Evolutionary conservation across 2,113 vertebrate species (phyloP).

Genomic region (Dendrocopos noguchii): DNA sequence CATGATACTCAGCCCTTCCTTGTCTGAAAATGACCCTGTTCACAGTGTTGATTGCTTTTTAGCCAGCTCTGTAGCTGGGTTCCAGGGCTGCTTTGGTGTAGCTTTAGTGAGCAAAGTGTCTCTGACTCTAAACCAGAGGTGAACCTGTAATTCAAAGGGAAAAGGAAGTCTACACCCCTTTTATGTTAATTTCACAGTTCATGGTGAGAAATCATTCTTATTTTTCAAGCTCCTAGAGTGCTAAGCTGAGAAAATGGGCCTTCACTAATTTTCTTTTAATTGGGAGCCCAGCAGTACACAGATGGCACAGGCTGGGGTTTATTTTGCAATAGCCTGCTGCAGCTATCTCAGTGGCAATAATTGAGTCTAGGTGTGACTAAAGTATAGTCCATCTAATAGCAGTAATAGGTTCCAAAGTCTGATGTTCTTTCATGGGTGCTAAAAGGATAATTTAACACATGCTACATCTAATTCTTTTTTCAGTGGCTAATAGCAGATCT

Average conservation of each 20-base stretch:
- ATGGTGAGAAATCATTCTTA: constrained; percentile 26
- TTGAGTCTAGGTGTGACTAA: constrained; percentile 11
- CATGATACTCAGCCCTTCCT: neutral
- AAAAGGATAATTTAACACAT: constrained; percentile 56
- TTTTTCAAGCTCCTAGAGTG: constrained; percentile 4
- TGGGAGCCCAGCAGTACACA: constrained; percentile 33
- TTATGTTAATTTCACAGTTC: constrained; percentile 33
- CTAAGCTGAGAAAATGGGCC: constrained; percentile 28
- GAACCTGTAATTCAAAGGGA: neutral
- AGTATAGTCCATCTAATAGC: neutral
- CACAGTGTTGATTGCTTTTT: neutral
- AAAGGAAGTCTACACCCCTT: neutral
- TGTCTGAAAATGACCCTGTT: neutral
- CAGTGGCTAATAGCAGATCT: neutral
- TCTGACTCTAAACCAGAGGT: neutral
- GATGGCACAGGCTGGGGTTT: neutral
- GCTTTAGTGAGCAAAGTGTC: neutral
- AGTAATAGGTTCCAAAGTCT: constrained; percentile 10
- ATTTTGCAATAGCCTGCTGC: constrained; percentile 26
- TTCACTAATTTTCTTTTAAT: constrained; percentile 57
- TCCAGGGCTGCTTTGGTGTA: neutral
- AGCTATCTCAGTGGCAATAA: constrained; percentile 6
- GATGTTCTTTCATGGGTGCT: neutral
- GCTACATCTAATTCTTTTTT: neutral
- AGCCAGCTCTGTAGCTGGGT: neutral